Evolutionary conservation across 2,113 vertebrate species (phyloP).

Genomic region (Irena cyanogastra): DNA sequence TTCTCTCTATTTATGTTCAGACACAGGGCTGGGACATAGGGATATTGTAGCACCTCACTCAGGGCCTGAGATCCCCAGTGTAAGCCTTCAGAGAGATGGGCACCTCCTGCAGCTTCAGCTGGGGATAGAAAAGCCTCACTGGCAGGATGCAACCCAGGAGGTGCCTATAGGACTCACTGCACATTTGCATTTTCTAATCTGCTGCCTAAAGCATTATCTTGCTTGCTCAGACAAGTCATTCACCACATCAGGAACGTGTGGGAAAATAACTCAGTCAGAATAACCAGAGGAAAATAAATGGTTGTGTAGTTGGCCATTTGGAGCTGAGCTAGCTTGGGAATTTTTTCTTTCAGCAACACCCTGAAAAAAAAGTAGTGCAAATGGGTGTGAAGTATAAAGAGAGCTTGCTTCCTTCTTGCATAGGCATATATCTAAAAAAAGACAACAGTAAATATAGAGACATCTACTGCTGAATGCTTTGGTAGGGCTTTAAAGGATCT

Average conservation of each 20-base stretch:
- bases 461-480: not conserved
- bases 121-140: not conserved
- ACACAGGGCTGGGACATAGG: not conserved
- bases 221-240: conserved; percentile 68
- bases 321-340: conserved; percentile 34
- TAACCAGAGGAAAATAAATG: not conserved
- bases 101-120: not conserved
- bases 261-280: conserved; percentile 55
- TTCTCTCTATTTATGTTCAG: rapidly evolving
- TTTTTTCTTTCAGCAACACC: conserved; percentile 7
- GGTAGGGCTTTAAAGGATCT: conserved; percentile 5
- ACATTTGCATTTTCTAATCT: conserved; percentile 63
- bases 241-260: conserved; percentile 50
- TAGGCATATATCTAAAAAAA: not conserved
- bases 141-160: not conserved
- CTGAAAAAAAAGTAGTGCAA: conserved; percentile 11
- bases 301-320: conserved; percentile 21
- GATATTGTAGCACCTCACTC: not conserved
- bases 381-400: not conserved
- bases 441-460: conserved; percentile 5
- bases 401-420: conserved; percentile 3
- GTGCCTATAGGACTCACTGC: conserved; percentile 27
- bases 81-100: not conserved
- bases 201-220: conserved; percentile 57
- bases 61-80: not conserved